Evolutionary conservation across 2,888 invertebrate species (phyloP).

Genomic region (Drosophila heteroneura): DNA sequence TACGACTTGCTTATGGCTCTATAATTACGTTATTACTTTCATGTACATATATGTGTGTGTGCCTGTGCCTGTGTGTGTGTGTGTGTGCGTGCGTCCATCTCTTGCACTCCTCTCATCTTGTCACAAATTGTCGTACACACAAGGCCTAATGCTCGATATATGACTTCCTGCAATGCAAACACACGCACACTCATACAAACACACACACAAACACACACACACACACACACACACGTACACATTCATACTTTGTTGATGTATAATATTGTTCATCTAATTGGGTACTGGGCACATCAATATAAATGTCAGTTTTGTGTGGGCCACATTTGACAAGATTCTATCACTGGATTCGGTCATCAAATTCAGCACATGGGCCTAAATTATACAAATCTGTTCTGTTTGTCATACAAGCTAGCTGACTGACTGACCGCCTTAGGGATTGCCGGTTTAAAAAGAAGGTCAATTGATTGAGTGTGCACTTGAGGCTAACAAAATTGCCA

Average conservation of each 20-base stretch:
- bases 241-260: constrained; percentile 17
- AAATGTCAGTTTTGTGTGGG: constrained; percentile 59
- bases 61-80: not conserved
- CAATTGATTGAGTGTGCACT: constrained; percentile 29
- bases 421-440: constrained; percentile 13
- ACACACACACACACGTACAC: not conserved
- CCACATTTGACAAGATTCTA: constrained; percentile 51
- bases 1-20: constrained; percentile 73
- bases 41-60: not conserved
- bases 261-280: constrained; percentile 52
- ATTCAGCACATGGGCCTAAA: constrained; percentile 11
- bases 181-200: constrained; percentile 14
- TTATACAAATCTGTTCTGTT: constrained; percentile 37
- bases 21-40: constrained; percentile 77
- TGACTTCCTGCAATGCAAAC: constrained; percentile 51
- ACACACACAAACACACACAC: constrained; percentile 3
- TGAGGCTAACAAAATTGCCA: constrained; percentile 8
- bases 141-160: constrained; percentile 60
- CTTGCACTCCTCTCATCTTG: not conserved
- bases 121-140: constrained; percentile 63
- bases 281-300: constrained; percentile 66
- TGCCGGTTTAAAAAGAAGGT: constrained; percentile 15
- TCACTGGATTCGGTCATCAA: constrained; percentile 43
- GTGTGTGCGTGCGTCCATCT: constrained; percentile 22
- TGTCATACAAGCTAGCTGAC: constrained; percentile 11